phyloP scores from a whole-genome alignment of 2,113 vertebrate species.

The Clarias batrachus region DNA sequence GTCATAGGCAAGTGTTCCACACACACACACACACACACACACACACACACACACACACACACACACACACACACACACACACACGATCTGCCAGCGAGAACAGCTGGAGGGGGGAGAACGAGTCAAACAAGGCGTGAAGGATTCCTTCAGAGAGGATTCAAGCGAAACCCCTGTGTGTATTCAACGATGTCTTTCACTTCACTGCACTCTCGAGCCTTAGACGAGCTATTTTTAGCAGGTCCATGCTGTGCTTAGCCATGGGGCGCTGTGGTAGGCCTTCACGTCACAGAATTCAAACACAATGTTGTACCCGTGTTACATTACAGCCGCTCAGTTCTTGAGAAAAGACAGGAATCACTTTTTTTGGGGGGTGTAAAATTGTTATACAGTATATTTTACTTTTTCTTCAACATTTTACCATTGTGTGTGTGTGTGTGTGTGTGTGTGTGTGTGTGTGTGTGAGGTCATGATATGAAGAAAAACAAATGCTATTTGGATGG shows the following conservation, averaged over 20 bases:
- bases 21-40: not conserved
- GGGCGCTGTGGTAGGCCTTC: not conserved
- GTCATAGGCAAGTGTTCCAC: not conserved
- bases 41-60: not conserved
- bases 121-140: not conserved
- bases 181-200: constrained; percentile 11
- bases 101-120: not conserved
- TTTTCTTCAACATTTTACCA: too few relatives aligned
- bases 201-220: not conserved
- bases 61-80: not conserved
- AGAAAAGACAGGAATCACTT: not conserved
- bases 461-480: too few relatives aligned
- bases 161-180: constrained; percentile 15
- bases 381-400: too few relatives aligned
- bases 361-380: too few relatives aligned
- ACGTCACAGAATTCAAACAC: not conserved
- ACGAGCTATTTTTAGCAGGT: constrained; percentile 28
- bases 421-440: too few relatives aligned
- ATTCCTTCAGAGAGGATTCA: constrained; percentile 19
- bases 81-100: constrained; percentile 4
- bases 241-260: constrained; percentile 11
- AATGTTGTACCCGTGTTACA: not conserved
- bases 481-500: too few relatives aligned
- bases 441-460: too few relatives aligned
- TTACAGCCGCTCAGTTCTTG: not conserved